phyloP scores from a whole-genome alignment of 2,888 invertebrate genomes.

The Meganola albula region DNA sequence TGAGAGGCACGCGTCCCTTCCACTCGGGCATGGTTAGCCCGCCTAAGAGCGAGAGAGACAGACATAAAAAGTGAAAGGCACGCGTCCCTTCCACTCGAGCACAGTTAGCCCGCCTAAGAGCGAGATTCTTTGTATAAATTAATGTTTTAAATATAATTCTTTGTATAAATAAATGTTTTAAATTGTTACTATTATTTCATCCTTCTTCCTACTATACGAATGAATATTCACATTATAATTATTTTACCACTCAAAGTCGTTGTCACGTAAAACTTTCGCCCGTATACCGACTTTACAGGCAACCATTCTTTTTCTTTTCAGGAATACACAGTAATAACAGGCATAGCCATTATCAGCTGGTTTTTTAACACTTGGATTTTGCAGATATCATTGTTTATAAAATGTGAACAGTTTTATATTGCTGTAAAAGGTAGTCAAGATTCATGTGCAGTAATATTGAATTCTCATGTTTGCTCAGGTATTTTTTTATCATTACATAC shows the following conservation, averaged over 20 bases:
- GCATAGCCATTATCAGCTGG: neutral
- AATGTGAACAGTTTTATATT: neutral
- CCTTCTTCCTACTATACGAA: neutral
- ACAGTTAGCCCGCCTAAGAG: no score
- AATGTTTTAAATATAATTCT: no score
- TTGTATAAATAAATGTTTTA: neutral
- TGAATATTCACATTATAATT: neutral
- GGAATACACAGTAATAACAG: neutral
- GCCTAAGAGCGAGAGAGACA: no score
- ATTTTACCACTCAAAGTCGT: neutral
- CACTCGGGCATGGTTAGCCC: no score
- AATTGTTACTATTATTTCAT: neutral
- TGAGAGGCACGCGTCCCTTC: no score
- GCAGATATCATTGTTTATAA: neutral
- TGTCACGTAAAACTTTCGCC: neutral
- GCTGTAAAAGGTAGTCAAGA: neutral
- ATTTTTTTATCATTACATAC: no score
- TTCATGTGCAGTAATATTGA: neutral
- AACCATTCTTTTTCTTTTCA: neutral
- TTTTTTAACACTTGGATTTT: neutral
- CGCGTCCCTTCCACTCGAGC: no score
- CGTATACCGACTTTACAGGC: no score
- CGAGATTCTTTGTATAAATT: no score
- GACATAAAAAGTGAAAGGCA: no score
- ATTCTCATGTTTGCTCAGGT: neutral